These are phyloP conservation scores for Poicephalus meyeri DNA, from an alignment of 2,113 vertebrate species.

Conservation along the genomic window DNA sequence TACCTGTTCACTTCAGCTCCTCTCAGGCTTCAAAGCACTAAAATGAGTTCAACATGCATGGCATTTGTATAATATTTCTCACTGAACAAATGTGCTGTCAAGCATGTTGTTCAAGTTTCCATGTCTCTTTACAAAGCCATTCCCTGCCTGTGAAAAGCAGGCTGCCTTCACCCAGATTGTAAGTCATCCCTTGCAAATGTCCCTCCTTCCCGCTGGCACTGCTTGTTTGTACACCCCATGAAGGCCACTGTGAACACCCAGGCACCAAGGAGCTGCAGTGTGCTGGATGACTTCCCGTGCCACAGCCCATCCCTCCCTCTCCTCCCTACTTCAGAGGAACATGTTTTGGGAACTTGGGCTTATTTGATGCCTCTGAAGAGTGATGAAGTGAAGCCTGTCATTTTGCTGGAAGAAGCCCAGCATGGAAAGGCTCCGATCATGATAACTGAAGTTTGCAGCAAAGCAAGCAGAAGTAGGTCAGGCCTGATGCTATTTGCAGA, in stretches of 20 bases:
- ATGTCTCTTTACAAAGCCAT: background rate
- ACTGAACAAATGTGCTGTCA: background rate
- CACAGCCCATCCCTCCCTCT: background rate
- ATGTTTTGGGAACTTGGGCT: background rate
- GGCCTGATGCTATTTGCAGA: background rate
- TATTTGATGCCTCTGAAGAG: background rate
- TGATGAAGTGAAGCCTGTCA: background rate
- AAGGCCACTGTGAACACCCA: fast-evolving
- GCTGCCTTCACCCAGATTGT: background rate
- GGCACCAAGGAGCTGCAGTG: background rate
- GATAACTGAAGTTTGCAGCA: background rate
- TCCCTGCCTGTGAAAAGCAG: background rate
- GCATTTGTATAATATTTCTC: background rate
- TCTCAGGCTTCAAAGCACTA: background rate
- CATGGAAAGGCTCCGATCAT: background rate
- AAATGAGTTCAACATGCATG: background rate
- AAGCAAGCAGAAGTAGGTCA: slow-evolving; percentile 31
- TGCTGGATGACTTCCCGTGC: background rate
- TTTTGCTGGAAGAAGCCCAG: background rate
- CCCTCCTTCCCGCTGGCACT: background rate
- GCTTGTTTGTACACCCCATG: background rate
- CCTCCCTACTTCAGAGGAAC: background rate
- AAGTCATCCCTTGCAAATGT: background rate
- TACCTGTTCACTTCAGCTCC: background rate
- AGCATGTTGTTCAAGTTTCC: background rate